Base-by-base conservation (phyloP, 2,113 vertebrate species). In the Amblyopsis rosae region DNA sequence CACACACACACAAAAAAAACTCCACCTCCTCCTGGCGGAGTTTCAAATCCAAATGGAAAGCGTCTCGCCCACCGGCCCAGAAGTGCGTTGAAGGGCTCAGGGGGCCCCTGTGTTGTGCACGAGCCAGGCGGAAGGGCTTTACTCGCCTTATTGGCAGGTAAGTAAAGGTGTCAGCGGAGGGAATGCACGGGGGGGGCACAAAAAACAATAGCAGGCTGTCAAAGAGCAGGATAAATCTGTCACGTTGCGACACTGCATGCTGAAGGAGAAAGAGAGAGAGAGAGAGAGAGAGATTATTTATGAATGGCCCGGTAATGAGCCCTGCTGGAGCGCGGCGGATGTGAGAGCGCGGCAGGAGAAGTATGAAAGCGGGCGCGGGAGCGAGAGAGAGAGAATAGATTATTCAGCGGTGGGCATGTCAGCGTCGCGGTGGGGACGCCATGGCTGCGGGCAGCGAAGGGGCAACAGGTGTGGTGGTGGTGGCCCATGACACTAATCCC, bases 401-500 rank as follows among this genome's bases (percentile, higher is more conserved):
- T 91, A 90, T 86, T 85, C 71, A 51, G 69, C 64, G 65, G 75
- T 83, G 76, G 83, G 81, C 82, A 85, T 87, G 90, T 88, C 87
- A 88, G 85, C 49, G 5, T 54, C 69, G 2, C 76, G 16, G 82
- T 76, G 83, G 88, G 90, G 83, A 65, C 65, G 69, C 77, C 62
- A 41, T 45, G 65, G 86, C 89, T 89, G 82, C 84, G 82, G 87
- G 90, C 87, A 3, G 70, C 62, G 26, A 73, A 51, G 76, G 84
- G 88, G 89, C 90, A 93, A 93, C 91, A 92, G 92, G 90, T 93
- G 91, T 72, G 15, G 47, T 35, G 19, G 82, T 86, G 26, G 58
- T 78, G 80, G 83, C 85, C 89, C 90, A 92, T 91, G 82, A 89
- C 78, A 92, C 84, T 90, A 88, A 92, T 91, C 82, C 77, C 77